Conservation (phyloP, 2,113 vertebrate genomes). For the Sapayoa aenigma region DNA sequence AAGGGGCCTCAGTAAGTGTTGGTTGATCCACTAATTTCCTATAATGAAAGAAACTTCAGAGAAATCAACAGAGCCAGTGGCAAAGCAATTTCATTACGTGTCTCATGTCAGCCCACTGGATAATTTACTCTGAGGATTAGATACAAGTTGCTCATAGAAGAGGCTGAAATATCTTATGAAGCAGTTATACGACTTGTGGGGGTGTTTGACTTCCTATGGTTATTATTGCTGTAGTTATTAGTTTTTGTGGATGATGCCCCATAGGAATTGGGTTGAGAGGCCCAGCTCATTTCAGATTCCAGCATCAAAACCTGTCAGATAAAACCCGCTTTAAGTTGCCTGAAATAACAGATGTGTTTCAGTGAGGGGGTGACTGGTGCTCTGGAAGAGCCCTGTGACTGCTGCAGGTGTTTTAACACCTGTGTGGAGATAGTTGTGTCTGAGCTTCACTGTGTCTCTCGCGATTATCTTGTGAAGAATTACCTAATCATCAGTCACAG, state of each 20-base stretch:
- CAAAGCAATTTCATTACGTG: background rate
- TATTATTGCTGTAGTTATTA: conserved; percentile 17
- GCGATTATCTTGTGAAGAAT: background rate
- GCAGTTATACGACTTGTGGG: background rate
- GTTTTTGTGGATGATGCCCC: background rate
- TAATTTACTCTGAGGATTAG: background rate
- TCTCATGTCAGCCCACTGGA: background rate
- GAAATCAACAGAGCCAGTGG: background rate
- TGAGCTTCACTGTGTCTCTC: background rate
- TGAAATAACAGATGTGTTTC: background rate
- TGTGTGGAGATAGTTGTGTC: background rate
- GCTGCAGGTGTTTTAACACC: background rate
- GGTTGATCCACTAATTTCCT: background rate
- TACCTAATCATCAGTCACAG: background rate
- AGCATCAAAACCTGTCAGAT: background rate
- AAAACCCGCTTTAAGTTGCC: background rate
- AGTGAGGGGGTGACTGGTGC: rapidly evolving
- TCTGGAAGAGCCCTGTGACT: background rate
- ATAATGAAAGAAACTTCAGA: background rate
- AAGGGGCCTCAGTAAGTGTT: background rate
- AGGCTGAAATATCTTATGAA: background rate
- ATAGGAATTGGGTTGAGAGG: background rate
- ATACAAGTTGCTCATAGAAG: background rate
- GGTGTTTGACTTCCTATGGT: background rate
- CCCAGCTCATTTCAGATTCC: background rate